Base-by-base conservation (phyloP, 2,113 vertebrate species). In the Motacilla alba region DNA sequence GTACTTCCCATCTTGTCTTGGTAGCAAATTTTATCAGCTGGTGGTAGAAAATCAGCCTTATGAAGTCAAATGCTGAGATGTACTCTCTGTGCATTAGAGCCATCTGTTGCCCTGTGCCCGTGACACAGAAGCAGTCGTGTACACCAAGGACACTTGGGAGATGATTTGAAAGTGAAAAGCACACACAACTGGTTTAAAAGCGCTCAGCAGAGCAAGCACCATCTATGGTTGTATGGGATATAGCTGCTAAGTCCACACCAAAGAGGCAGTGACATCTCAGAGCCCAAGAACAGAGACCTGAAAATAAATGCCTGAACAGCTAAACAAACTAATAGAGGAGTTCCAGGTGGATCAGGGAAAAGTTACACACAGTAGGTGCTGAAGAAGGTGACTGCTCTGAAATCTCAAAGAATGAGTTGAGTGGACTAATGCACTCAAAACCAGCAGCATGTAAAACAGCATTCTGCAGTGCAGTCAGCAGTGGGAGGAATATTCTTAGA, bases 121-220 rank as follows among this genome's bases (percentile, higher is more conserved):
- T 3, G 22, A 58, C 20, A 63, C 28, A 41, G 55, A 76, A 59
- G 59, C n/a, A 59, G 50, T n/a, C 0, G 0, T 28, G 17, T 62
- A 33, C 41, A 83, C 13, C 14, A n/a, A 46, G 17, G 28, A 33
- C 0, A 13, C 83, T 21, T 46, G 67, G 41, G 85, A 83, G 49
- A 69, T 73, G 9, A 73, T 85, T 73, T 86, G 75, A 73, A 90
- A 83, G 49, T 55, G 74, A 78, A 75, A 86, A 86, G 35, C 41
- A 46, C 18, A 18, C 41, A 52, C 22, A 83, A 46, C 5, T 80
- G 26, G 31, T 90, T 84, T 91, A 62, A 92, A 83, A 74, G 15
- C 26, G 50, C 62, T 81, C 33, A 73, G 26, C 50, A 77, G 55
- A 89, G n/a, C 31, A n/a, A 89, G 73, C 50, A 37, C 15, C 0